A percentile compares a stretch with the other conserved stretches of the same genome.
Conservation (phyloP, 2,797 vertebrate species). For the Saguinus oedipus region DNA sequence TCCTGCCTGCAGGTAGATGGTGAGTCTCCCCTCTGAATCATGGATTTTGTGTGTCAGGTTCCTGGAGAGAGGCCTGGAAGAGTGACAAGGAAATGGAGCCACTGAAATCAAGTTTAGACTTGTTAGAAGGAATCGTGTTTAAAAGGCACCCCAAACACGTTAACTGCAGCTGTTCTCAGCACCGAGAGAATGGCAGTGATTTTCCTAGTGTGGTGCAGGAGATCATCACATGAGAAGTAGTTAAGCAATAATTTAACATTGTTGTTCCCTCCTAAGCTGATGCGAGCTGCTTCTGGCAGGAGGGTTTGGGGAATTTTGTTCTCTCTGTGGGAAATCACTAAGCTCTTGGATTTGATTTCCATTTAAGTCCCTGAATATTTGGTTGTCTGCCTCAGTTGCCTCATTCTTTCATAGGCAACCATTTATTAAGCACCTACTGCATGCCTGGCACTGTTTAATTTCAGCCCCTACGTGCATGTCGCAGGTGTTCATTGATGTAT, state of each 20-base stretch:
- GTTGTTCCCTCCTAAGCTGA: background rate
- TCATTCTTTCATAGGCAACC: background rate
- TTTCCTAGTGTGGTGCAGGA: slow-evolving; percentile 45
- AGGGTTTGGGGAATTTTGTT: slow-evolving; percentile 17
- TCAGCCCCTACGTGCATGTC: background rate
- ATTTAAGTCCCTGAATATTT: background rate
- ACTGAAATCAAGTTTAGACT: slow-evolving; percentile 22
- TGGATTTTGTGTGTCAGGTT: background rate
- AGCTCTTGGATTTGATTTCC: slow-evolving; percentile 29
- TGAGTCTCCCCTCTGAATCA: background rate
- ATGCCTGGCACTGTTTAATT: background rate
- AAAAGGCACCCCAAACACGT: background rate
- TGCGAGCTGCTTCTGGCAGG: background rate
- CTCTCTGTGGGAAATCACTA: slow-evolving; percentile 46
- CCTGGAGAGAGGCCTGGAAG: background rate
- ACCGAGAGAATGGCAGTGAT: background rate
- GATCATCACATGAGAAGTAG: background rate
- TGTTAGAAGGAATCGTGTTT: slow-evolving; percentile 1
- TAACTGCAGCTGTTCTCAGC: slow-evolving; percentile 45
- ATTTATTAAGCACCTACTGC: background rate
- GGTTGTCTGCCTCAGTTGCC: background rate
- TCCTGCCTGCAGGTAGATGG: background rate
- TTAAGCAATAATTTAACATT: slow-evolving; percentile 60
- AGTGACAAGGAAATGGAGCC: background rate
- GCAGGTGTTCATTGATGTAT: background rate